Base-by-base conservation (phyloP, 2,797 vertebrate species). In the Synaphobranchus kaupii region DNA sequence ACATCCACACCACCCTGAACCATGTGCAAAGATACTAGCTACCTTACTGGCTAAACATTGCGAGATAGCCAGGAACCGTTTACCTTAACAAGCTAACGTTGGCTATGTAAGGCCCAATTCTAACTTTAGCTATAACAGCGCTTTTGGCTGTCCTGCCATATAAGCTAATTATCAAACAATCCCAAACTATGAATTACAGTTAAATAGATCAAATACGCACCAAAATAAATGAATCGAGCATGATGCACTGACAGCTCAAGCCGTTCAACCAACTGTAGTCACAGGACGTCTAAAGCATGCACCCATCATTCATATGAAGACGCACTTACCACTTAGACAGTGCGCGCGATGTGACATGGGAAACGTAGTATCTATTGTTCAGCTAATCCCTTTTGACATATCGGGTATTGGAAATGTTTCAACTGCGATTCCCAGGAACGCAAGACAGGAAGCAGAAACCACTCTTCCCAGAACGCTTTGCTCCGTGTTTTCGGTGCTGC, bases 401-500 rank as follows among this genome's bases (percentile, higher is more conserved):
- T 7, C 28, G 1, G n/a, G 50, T 9, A 31, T 25, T 83, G 52
- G 28, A 28, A 44, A 47, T 10, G 10, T 63, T 85, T 1, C 6
- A 90, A 92, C 89, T 90, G 56, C 88, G 89, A 58, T 88, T 88
- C 88, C 92, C 89, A 73, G 1, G 84, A 76, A 73, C 39, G 47
- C 39, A 47, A 78, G 54, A 31, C 50, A 48, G 86, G 83, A 87
- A 87, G n/a, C 54, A 84, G 68, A 84, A 80, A 28, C 15, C 58
- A 28, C 22, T 47, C 1, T 84, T 63, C 83, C 84, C 84, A 85
- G 58, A 60, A 85, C 10, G 9, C 84, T 47, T 12, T 63, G 56
- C 56, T 85, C n/a, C 20, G 28, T 85, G 56, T 47, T 47, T 66
- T 85, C 8, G 20, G 34, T 63, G 86, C 60, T 76, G 87, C 52